Evolutionary conservation across 2,113 vertebrate genomes (phyloP).

Genomic region (Carettochelys insculpta): DNA sequence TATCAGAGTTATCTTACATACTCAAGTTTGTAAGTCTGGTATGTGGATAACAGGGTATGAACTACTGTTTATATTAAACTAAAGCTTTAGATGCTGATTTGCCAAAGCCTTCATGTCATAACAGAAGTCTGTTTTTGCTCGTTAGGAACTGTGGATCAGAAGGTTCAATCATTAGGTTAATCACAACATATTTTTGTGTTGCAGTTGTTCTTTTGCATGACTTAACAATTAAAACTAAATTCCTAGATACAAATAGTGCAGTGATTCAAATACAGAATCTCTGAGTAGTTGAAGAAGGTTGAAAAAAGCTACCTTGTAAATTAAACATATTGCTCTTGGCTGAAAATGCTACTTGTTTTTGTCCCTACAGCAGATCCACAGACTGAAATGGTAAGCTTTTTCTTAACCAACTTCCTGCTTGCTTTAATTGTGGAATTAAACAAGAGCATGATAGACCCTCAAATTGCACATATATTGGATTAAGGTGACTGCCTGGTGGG

Average conservation of each 20-base stretch:
- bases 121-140: background rate
- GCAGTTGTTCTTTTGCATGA: background rate
- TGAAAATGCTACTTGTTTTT: conserved; percentile 53
- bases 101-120: background rate
- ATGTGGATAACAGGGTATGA: background rate
- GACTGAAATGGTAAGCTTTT: conserved; percentile 68
- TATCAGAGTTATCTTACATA: background rate
- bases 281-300: background rate
- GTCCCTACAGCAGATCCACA: conserved; percentile 63
- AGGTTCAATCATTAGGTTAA: background rate
- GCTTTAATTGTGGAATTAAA: background rate
- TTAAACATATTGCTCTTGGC: background rate
- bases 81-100: background rate
- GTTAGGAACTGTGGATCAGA: background rate
- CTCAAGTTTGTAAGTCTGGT: background rate
- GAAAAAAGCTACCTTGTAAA: background rate
- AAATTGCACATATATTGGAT: no score
- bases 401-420: background rate
- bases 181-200: background rate
- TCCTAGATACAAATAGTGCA: background rate
- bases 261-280: background rate
- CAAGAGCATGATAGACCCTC: accelerated
- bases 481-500: no score
- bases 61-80: background rate
- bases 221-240: background rate